Evolutionary conservation across 2,888 invertebrate species (phyloP).

Genomic region (Melinopterus prodromus): DNA sequence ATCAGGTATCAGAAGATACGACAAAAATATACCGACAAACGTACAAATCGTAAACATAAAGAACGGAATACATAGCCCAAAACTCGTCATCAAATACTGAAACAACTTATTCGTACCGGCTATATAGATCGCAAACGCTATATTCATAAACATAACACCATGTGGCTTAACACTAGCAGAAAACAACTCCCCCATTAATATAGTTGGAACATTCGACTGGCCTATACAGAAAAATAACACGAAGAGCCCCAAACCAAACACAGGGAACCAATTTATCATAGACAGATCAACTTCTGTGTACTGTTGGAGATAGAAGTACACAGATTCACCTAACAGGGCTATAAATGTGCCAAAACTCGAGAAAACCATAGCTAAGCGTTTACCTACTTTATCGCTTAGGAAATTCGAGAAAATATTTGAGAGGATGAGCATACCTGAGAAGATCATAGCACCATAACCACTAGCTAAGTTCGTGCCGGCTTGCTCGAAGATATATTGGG

Average conservation of each 20-base stretch:
- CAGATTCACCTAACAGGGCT: constrained; percentile 42
- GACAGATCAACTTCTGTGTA: constrained; percentile 41
- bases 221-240: constrained; percentile 31
- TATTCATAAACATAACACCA: constrained; percentile 46
- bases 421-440: constrained; percentile 39
- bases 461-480: constrained; percentile 48
- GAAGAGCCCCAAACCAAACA: constrained; percentile 47
- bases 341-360: constrained; percentile 45
- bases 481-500: constrained; percentile 53
- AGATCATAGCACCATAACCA: constrained; percentile 48
- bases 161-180: constrained; percentile 51
- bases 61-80: constrained; percentile 50
- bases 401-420: constrained; percentile 37
- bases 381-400: constrained; percentile 48
- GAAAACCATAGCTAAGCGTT: constrained; percentile 45
- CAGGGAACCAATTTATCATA: constrained; percentile 47
- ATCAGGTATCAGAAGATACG: constrained; percentile 50
- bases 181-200: constrained; percentile 43
- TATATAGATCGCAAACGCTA: constrained; percentile 46
- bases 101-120: constrained; percentile 50
- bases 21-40: constrained; percentile 45
- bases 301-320: constrained; percentile 48
- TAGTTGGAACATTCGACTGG: constrained; percentile 33
- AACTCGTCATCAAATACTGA: constrained; percentile 47
- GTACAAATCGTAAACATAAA: constrained; percentile 45